Evolutionary conservation across 2,888 invertebrate genomes (phyloP), one percentile per base, ranked within the genome.

Genomic region (Ophion ventricosus): DNA sequence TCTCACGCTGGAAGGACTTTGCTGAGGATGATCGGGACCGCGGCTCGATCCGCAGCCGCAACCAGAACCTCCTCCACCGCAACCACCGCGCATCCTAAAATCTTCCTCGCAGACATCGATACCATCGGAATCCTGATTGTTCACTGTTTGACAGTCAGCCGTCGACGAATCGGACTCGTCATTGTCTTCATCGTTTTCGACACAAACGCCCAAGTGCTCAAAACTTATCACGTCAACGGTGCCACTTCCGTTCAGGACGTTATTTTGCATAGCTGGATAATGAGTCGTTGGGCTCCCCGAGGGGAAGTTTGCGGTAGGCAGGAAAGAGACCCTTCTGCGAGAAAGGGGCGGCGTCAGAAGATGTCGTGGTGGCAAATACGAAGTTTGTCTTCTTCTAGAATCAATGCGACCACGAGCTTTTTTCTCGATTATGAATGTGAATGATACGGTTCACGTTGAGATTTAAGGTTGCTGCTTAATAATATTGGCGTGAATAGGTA

Each of bases 41-140:
- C 25, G 20, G 3, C 29, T 66, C 8, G 79, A 23, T 56, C 59
- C 78, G 35, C 84, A 69, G 57, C 86, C 43, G 57, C 72, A 66
- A 56, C 87, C 76, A 49, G 82, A 77, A 57, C 83, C 82, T 67
- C 84, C 77, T 35, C 35, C 35, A 35, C 35, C 35, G 4, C 90
- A 90, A 25, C 92, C 90, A 25, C 92, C 92, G 5, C 91, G 88
- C 88, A 92, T 87, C 40, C 91, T 87, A 17, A 83, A 84, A 23
- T 88, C 87, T 25, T 87, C 87, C 0, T 88, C 82, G 11, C 82
- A 59, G 10, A 75, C 86, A 25, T 85, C 86, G 23, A 73, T 79
- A 49, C 54, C 82, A 14, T 82, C 76, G 2, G 54, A 7, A 54
- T 76, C 86, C 43, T 85, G 81, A 57, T 80, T 54, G 35, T 20